phyloP scores from a whole-genome alignment of 2,888 invertebrate species.

The Pteria penguin region DNA sequence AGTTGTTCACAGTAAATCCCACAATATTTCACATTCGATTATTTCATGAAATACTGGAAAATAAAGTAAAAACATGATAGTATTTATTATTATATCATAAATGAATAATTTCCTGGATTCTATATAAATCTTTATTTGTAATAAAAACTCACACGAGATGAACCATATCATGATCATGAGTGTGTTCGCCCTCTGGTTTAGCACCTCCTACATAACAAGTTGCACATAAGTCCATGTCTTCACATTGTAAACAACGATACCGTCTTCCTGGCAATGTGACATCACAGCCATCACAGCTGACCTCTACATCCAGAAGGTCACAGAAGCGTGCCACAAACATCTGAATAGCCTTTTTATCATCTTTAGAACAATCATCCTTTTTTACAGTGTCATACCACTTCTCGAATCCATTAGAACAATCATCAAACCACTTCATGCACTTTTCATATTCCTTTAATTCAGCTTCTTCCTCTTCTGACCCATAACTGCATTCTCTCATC shows the following conservation, averaged over 20 bases:
- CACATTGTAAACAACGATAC: conserved; percentile 78
- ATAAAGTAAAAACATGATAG: too few species aligned
- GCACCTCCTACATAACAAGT: conserved; percentile 78
- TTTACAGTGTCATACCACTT: conserved; percentile 68
- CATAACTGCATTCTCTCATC: conserved; percentile 71
- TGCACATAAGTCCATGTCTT: conserved; percentile 78
- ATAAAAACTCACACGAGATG: conserved; percentile 75
- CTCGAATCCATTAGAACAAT: conserved; percentile 69
- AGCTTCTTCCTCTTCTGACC: conserved; percentile 66
- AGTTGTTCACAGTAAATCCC: too few species aligned
- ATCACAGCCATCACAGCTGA: conserved; percentile 78
- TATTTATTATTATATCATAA: too few species aligned
- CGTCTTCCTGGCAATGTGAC: conserved; percentile 76
- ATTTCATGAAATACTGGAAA: too few species aligned
- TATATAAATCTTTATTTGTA: not conserved
- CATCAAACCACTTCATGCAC: conserved; percentile 75
- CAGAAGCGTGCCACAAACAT: conserved; percentile 79
- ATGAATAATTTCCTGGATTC: too few species aligned
- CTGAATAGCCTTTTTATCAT: conserved; percentile 75
- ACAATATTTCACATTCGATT: too few species aligned
- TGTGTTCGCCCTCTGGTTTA: conserved; percentile 75
- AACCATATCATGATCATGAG: conserved; percentile 78
- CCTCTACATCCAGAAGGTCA: conserved; percentile 78
- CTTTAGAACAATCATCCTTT: conserved; percentile 59
- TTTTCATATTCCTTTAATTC: conserved; percentile 74